Base-by-base conservation (phyloP, 1,140 invertebrate genomes). In the Formica exsecta region DNA sequence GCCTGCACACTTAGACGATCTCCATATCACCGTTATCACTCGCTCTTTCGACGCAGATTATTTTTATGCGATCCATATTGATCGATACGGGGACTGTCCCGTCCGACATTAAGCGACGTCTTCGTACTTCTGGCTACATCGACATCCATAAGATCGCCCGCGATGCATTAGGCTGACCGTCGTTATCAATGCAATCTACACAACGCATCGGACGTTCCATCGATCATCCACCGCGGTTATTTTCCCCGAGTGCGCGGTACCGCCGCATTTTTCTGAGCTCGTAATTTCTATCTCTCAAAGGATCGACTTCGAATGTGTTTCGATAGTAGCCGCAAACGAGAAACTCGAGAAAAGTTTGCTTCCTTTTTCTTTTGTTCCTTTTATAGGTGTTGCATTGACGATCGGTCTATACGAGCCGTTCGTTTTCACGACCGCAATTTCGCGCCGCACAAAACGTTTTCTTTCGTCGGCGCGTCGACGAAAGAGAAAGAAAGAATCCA, bases 121-220 rank as follows among this genome's bases (percentile, higher is more conserved):
- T 85, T 66, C 71, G 73, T 64, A 70, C 48, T 29, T 81, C 41
- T 80, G 66, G 54, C 57, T 76, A 76, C 87, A 62, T 48, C 85
- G 74, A 57, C 75, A 68, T 70, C 51, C 57, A 38, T 84, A 70
- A 74, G 77, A 41, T 81, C 62, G 88, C 61, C 66, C 86, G 32
- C 75, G 68, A 80, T 85, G 85, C 88, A 90, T 90, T 90, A 87
- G 79, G 41, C 44, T 48, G 74, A 11, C 25, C 25, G 25, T 22
- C 70, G 88, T 87, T 90, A 83, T 83, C 73, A 80, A 90, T 87
- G 86, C 89, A 90, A 87, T 90, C 70, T 83, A n/a, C 88, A 57
- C 62, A 38, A 74, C 13, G 54, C 36, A n/a, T 57, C 25, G 73
- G 75, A 90, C 89, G 48, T 87, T 80, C 59, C 86, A 90, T 90